A percentile compares a stretch with the other conserved stretches of the same genome.
These are phyloP conservation scores for Siniperca knerii DNA, from an alignment of 2,113 vertebrate species.

Conservation along the genomic window DNA sequence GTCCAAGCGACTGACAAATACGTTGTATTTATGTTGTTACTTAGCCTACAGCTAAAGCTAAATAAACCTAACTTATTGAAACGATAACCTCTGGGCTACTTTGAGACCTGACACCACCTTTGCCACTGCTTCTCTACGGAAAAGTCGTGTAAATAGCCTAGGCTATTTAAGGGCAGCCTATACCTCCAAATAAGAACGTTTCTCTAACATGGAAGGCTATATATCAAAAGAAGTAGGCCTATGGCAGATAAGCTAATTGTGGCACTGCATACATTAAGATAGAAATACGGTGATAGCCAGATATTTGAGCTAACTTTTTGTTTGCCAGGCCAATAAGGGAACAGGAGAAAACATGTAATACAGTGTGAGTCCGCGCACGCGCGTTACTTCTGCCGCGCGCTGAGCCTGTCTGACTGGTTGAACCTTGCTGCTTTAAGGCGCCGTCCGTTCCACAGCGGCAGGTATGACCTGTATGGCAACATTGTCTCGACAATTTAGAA, in stretches of 20 bases:
- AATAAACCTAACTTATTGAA: not conserved
- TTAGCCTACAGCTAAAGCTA: not conserved
- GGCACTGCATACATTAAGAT: not conserved
- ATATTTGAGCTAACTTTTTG: too few species aligned
- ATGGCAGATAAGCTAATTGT: not conserved
- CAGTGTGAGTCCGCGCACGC: not conserved
- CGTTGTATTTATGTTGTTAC: not conserved
- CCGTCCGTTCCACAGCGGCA: not conserved
- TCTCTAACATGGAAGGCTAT: not conserved
- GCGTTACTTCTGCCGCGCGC: conserved; percentile 3
- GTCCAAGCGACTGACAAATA: not conserved
- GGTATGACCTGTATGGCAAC: not conserved
- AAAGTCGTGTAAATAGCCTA: not conserved
- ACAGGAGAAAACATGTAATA: not conserved
- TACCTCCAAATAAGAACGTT: not conserved
- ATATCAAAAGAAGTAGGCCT: not conserved
- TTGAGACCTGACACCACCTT: too few species aligned
- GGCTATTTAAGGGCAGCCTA: not conserved
- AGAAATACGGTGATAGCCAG: not conserved
- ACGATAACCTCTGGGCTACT: too few species aligned
- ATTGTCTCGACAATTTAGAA: too few species aligned
- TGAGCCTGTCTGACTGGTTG: not conserved
- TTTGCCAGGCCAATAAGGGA: too few species aligned
- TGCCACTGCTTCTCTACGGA: too few species aligned
- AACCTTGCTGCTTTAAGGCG: not conserved